phyloP scores from a whole-genome alignment of 1,140 invertebrate species.

The Euglossa dilemma region DNA sequence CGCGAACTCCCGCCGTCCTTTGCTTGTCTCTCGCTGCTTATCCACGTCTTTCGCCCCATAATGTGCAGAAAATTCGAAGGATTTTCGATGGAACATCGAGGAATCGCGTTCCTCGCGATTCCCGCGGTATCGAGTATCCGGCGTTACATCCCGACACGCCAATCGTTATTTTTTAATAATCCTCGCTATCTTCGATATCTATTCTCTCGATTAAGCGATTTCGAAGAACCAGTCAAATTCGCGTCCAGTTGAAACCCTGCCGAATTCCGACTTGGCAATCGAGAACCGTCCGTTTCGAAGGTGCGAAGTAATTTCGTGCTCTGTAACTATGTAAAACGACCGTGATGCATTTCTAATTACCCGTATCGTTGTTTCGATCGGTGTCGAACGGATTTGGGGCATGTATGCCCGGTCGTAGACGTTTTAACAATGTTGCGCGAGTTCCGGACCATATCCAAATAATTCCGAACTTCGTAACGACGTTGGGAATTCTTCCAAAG shows the following conservation, averaged over 20 bases:
- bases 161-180: too few relatives aligned
- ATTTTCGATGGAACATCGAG: slow-evolving; percentile 6
- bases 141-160: background rate
- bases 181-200: too few relatives aligned
- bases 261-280: too few relatives aligned
- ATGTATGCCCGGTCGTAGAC: too few relatives aligned
- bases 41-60: slow-evolving; percentile 32
- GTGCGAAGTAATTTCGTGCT: too few relatives aligned
- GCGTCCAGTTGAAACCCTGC: too few relatives aligned
- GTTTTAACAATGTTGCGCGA: too few relatives aligned
- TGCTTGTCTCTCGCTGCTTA: slow-evolving; percentile 45
- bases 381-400: background rate
- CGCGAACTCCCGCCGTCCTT: slow-evolving; percentile 37
- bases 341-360: background rate
- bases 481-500: background rate
- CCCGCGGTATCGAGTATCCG: background rate
- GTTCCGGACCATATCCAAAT: background rate
- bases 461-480: background rate
- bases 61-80: background rate
- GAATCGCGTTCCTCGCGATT: background rate
- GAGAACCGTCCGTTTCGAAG: too few relatives aligned
- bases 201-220: too few relatives aligned
- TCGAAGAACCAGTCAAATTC: too few relatives aligned
- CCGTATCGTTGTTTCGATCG: background rate
- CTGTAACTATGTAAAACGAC: background rate